phyloP scores from a whole-genome alignment of 2,797 vertebrate species.

The Protonibea diacanthus region DNA sequence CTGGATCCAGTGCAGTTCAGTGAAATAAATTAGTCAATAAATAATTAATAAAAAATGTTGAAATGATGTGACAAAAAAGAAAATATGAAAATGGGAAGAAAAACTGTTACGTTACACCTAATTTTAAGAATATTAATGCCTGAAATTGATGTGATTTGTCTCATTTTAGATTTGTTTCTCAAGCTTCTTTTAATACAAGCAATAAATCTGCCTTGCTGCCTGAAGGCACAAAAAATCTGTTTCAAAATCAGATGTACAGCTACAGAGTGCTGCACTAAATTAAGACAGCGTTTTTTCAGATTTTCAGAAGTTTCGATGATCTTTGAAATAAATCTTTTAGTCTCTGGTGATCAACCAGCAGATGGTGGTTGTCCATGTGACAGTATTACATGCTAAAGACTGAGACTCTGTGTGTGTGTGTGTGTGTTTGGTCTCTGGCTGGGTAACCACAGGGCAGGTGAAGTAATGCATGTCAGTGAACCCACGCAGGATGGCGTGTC shows the following conservation, averaged over 20 bases:
- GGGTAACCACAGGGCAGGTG: slow-evolving; percentile 68
- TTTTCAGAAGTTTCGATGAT: not conserved
- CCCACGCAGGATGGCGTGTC: slow-evolving; percentile 68
- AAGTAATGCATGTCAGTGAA: slow-evolving; percentile 65
- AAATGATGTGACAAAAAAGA: not conserved
- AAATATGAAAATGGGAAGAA: not conserved
- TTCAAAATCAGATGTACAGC: not conserved
- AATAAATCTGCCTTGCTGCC: not conserved
- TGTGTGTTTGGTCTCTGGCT: slow-evolving; percentile 35
- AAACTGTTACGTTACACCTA: not conserved
- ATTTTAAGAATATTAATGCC: not conserved
- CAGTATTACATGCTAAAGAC: not conserved
- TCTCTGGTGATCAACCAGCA: slow-evolving; percentile 1
- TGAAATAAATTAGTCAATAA: not conserved
- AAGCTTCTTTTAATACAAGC: not conserved
- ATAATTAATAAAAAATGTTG: not conserved
- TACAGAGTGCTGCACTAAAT: not conserved
- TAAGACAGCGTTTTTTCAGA: not conserved
- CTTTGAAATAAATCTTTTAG: not conserved
- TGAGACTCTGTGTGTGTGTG: slow-evolving; percentile 25
- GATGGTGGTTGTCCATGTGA: slow-evolving; percentile 19
- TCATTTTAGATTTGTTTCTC: not conserved
- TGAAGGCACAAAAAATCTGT: not conserved
- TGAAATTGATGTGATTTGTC: not conserved
- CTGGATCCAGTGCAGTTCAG: not conserved